These are phyloP conservation scores for Corythornis vintsioides DNA, from an alignment of 2,113 vertebrate genomes.

Conservation along the genomic window DNA sequence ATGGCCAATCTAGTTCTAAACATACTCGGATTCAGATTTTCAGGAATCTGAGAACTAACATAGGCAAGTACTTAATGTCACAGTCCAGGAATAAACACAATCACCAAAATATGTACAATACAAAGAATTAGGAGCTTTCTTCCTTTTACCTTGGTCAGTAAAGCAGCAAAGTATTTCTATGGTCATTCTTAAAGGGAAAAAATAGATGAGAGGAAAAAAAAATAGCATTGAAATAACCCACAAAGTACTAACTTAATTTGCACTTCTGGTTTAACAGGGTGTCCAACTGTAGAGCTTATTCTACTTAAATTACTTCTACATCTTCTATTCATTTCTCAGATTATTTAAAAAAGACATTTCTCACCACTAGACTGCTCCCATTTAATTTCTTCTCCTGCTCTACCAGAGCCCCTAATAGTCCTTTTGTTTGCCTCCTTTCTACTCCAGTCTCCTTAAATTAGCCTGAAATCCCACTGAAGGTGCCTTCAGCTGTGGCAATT, in stretches of 20 bases:
- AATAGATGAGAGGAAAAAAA: accelerated
- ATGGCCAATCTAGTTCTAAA: background rate
- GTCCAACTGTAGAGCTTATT: accelerated
- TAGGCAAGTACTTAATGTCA: background rate
- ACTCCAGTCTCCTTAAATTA: background rate
- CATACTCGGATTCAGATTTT: background rate
- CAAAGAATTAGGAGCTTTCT: background rate
- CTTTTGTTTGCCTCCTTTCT: background rate
- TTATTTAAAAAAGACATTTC: background rate
- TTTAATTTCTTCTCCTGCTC: background rate
- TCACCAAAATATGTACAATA: background rate
- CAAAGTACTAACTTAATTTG: background rate
- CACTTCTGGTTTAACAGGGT: background rate
- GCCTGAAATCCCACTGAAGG: background rate
- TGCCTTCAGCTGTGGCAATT: background rate
- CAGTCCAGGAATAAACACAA: background rate
- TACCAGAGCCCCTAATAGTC: background rate
- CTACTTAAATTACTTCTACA: background rate
- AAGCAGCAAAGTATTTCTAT: background rate
- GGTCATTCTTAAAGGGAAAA: background rate
- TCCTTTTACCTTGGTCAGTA: background rate
- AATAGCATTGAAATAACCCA: background rate
- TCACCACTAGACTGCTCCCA: background rate
- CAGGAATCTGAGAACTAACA: background rate
- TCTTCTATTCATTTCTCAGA: background rate